Conservation (phyloP, 1,140 invertebrate genomes). For the Adelges cooleyi region DNA sequence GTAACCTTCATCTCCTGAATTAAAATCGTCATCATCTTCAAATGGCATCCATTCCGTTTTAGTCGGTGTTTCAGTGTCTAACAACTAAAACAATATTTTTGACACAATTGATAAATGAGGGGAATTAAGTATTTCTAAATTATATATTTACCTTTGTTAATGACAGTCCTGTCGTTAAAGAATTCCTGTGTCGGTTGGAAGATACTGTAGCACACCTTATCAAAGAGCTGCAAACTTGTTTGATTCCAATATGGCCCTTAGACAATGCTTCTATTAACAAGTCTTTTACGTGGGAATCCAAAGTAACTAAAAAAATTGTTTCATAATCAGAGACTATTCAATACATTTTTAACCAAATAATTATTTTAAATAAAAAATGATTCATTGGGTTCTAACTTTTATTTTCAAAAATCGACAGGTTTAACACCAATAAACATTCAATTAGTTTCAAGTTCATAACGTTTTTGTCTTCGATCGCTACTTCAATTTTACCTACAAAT, state of each 20-base stretch:
- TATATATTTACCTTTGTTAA: background rate
- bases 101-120: too few species aligned
- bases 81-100: conserved; percentile 1
- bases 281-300: conserved; percentile 25
- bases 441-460: conserved; percentile 21
- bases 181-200: conserved; percentile 8
- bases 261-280: conserved; percentile 26
- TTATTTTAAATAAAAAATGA: background rate
- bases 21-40: conserved; percentile 31
- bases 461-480: conserved; percentile 18
- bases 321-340: conserved; percentile 4
- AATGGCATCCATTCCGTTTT: conserved; percentile 6
- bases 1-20: conserved; percentile 50
- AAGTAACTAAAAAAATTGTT: conserved; percentile 2
- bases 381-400: conserved; percentile 1
- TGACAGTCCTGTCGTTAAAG: background rate
- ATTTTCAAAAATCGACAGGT: conserved; percentile 5
- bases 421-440: conserved; percentile 21
- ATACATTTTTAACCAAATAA: background rate
- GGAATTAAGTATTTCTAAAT: too few species aligned
- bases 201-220: conserved; percentile 24
- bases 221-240: conserved; percentile 29
- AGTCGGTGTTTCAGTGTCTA: conserved; percentile 15
- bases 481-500: conserved; percentile 9
- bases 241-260: conserved; percentile 25